Percentiles rank a stretch among this genome's conserved stretches.
These are phyloP conservation scores for Clamator glandarius DNA, from an alignment of 2,797 vertebrate genomes.

Conservation along the genomic window DNA sequence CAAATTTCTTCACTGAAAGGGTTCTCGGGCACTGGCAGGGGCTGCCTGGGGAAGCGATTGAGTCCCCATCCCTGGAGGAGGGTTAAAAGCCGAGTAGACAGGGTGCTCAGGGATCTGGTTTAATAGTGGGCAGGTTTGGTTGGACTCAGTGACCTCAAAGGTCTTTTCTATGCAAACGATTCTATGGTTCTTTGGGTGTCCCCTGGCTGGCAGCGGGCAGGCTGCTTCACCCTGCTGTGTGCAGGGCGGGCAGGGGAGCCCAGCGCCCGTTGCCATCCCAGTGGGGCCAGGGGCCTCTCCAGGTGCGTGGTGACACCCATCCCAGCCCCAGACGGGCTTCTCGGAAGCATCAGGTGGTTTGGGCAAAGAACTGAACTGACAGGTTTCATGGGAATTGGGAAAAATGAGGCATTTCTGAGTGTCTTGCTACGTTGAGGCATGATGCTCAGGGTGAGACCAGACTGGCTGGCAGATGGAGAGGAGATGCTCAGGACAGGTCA, in stretches of 20 bases:
- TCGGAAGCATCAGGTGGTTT: background rate
- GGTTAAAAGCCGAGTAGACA: too few species aligned
- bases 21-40: too few species aligned
- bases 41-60: too few species aligned
- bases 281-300: rapidly evolving
- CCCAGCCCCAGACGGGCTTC: background rate
- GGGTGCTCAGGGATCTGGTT: too few species aligned
- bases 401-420: background rate
- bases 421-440: rapidly evolving
- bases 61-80: too few species aligned
- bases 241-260: rapidly evolving
- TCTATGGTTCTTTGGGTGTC: too few species aligned
- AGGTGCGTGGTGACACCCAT: rapidly evolving
- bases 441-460: rapidly evolving
- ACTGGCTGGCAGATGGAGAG: rapidly evolving
- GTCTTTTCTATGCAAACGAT: too few species aligned
- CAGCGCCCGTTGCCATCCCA: rapidly evolving
- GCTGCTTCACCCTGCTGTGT: rapidly evolving
- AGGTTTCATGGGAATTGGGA: background rate
- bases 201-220: background rate
- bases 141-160: too few species aligned
- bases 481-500: background rate
- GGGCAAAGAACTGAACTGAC: background rate
- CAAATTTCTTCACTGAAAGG: too few species aligned
- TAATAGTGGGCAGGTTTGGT: too few species aligned